Evolutionary conservation across 2,113 vertebrate genomes (phyloP).

Genomic region (Lycaon pictus): DNA sequence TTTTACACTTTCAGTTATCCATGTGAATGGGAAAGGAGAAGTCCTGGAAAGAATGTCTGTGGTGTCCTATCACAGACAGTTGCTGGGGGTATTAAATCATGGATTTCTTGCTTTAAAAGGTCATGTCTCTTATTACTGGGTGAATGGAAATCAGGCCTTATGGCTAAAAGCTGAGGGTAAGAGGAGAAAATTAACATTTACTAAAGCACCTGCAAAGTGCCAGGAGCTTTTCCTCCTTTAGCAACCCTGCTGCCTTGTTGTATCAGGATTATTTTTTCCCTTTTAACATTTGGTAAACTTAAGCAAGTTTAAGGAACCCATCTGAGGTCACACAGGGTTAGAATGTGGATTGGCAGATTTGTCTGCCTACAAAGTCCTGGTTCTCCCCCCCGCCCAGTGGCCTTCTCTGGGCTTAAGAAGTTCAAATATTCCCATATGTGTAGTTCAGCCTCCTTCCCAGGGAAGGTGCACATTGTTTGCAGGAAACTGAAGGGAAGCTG

Average conservation of each 20-base stretch:
- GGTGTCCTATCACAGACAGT: not conserved
- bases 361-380: not conserved
- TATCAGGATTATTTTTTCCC: too few species aligned
- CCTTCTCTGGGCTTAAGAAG: not conserved
- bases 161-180: not conserved
- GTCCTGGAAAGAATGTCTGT: not conserved
- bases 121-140: constrained; percentile 12
- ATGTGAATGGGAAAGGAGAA: not conserved
- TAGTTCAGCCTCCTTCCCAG: not conserved
- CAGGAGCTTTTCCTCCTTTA: not conserved
- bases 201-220: not conserved
- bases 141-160: constrained; percentile 11
- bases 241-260: not conserved
- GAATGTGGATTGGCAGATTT: not conserved
- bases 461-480: not conserved
- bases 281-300: not conserved
- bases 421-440: not conserved
- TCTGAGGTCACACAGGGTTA: not conserved
- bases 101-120: constrained; percentile 57
- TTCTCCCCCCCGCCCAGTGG: not conserved
- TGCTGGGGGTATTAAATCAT: not conserved
- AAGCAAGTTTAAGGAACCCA: not conserved
- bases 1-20: not conserved
- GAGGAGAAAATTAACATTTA: not conserved
- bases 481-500: not conserved